Percentiles rank a stretch among this genome's conserved stretches.
phyloP scores from a whole-genome alignment of 2,888 invertebrate species.

The Agrochola circellaris region DNA sequence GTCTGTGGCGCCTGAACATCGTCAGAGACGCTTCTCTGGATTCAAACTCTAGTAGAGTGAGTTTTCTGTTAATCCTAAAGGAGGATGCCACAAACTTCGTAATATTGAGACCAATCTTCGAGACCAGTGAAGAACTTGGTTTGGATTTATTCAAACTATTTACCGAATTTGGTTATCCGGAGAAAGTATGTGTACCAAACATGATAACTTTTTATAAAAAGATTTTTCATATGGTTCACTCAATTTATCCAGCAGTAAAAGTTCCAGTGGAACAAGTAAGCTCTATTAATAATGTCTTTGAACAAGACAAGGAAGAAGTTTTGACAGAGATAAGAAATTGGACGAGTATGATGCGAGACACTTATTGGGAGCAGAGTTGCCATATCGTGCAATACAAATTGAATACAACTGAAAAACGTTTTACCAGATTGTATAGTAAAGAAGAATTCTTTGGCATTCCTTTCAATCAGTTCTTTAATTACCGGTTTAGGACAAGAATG shows the following conservation, averaged over 20 bases:
- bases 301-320: slow-evolving; percentile 36
- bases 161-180: slow-evolving; percentile 51
- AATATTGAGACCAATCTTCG: slow-evolving; percentile 35
- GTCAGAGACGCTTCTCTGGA: background rate
- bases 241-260: background rate
- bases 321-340: slow-evolving; percentile 18
- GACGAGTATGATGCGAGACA: background rate
- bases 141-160: slow-evolving; percentile 49
- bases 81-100: slow-evolving; percentile 48
- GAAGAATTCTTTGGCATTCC: slow-evolving; percentile 25
- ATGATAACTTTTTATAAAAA: background rate
- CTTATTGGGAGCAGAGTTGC: slow-evolving; percentile 48
- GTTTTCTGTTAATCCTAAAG: slow-evolving; percentile 36
- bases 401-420: slow-evolving; percentile 38
- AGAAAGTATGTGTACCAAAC: slow-evolving; percentile 30
- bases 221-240: background rate
- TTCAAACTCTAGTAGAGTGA: background rate
- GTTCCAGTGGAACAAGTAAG: background rate
- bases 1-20: slow-evolving; percentile 48
- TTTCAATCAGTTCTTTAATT: slow-evolving; percentile 42
- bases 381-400: slow-evolving; percentile 54
- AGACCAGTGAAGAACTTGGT: slow-evolving; percentile 13
- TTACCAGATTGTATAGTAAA: slow-evolving; percentile 9
- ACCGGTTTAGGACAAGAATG: slow-evolving; percentile 12
- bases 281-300: background rate